phyloP scores from a whole-genome alignment of 2,113 vertebrate genomes.

The Jaculus jaculus region DNA sequence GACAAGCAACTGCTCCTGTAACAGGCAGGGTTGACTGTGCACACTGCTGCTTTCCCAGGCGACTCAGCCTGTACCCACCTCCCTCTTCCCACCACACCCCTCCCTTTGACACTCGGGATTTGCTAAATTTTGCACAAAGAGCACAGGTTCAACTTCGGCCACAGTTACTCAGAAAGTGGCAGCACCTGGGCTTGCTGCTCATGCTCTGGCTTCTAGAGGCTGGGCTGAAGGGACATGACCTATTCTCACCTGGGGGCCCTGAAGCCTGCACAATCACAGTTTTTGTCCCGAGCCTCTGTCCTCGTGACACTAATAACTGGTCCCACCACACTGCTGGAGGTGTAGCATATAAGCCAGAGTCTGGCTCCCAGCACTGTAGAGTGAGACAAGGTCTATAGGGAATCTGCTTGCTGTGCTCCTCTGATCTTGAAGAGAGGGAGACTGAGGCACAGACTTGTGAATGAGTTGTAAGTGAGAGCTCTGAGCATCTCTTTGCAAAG shows the following conservation, averaged over 20 bases:
- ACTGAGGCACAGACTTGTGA: background rate
- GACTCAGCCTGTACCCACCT: background rate
- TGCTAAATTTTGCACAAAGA: background rate
- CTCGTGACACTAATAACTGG: background rate
- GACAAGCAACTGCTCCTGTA: background rate
- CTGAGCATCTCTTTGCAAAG: background rate
- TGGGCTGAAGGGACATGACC: background rate
- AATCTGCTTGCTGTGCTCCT: background rate
- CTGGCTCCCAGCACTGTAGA: background rate
- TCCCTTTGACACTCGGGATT: background rate
- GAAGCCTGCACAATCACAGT: background rate
- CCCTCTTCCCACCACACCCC: background rate
- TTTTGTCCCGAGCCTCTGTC: background rate
- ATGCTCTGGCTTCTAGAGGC: background rate
- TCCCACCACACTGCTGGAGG: background rate
- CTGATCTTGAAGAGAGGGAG: background rate
- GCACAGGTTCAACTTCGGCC: background rate
- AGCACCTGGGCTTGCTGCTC: background rate
- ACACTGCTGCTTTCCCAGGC: background rate
- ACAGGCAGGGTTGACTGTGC: background rate
- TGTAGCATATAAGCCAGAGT: too few species aligned
- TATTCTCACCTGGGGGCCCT: background rate
- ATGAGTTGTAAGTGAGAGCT: background rate
- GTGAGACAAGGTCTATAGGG: background rate
- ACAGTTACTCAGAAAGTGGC: background rate